Conservation (phyloP, 2,888 invertebrate species). For the Arctia plantaginis region DNA sequence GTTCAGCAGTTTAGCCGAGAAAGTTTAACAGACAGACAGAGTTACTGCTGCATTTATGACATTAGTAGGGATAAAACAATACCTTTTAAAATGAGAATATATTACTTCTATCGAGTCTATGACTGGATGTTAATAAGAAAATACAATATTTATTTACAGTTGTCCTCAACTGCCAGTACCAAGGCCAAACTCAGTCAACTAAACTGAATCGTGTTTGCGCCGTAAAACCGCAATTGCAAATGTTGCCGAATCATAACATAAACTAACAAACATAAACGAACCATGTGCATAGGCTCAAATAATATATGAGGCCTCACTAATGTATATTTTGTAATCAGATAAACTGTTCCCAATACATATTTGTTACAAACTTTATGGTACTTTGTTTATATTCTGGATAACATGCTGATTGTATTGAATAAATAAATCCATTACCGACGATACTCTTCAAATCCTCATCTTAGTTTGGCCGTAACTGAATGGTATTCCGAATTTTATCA, state of each 20-base stretch:
- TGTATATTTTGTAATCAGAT: neutral
- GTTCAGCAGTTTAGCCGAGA: too few species aligned
- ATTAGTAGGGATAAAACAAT: too few species aligned
- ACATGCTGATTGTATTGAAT: neutral
- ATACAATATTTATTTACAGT: neutral
- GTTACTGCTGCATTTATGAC: too few species aligned
- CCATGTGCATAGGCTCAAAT: neutral
- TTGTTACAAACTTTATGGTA: neutral
- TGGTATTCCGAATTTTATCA: neutral
- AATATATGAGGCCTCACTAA: neutral
- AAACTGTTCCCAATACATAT: neutral
- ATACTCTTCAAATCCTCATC: neutral
- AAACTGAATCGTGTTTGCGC: slow-evolving; percentile 11
- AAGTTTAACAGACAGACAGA: too few species aligned
- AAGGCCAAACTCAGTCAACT: slow-evolving; percentile 11
- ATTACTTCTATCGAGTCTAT: neutral
- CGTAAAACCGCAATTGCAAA: slow-evolving; percentile 5
- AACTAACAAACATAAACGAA: neutral
- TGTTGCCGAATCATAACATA: slow-evolving; percentile 4
- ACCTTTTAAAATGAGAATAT: neutral
- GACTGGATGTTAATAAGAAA: neutral
- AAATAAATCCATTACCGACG: neutral
- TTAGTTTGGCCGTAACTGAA: neutral
- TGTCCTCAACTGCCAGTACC: neutral
- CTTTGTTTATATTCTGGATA: neutral